A percentile compares a stretch with the other conserved stretches of the same genome.
These are phyloP conservation scores for Drosophila borborema DNA, from an alignment of 2,888 invertebrate species.

Conservation along the genomic window DNA sequence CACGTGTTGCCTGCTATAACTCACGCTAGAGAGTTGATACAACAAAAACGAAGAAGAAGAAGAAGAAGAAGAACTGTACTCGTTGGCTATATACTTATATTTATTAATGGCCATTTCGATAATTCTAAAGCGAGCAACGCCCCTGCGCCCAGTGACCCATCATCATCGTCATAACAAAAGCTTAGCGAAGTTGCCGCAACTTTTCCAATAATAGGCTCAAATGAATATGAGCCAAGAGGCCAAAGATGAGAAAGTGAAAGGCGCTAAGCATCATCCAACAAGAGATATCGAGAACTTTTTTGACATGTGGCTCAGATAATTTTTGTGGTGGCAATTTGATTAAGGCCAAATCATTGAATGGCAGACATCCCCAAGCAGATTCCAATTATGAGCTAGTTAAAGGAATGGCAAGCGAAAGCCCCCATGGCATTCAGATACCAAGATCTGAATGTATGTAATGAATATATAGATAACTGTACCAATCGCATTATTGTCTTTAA, in stretches of 20 bases:
- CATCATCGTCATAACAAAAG: conserved; percentile 75
- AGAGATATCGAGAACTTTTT: conserved; percentile 55
- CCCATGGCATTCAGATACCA: conserved; percentile 16
- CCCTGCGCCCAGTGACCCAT: conserved; percentile 52
- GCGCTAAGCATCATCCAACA: conserved; percentile 25
- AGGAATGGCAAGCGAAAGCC: conserved; percentile 40
- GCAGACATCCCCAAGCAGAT: conserved; percentile 19
- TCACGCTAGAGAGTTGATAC: conserved; percentile 59
- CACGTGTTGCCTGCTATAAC: conserved; percentile 60
- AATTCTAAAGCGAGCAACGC: conserved; percentile 59
- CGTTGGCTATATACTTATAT: conserved; percentile 57
- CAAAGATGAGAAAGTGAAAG: conserved; percentile 13
- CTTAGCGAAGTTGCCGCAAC: conserved; percentile 70
- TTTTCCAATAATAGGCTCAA: conserved; percentile 80
- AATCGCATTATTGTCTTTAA: neutral
- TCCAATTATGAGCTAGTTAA: conserved; percentile 47
- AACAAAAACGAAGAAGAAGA: conserved; percentile 39
- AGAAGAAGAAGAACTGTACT: conserved; percentile 38
- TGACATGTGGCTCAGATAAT: conserved; percentile 67
- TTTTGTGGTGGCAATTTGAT: conserved; percentile 59
- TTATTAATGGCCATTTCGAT: conserved; percentile 75
- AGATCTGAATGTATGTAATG: conserved; percentile 1
- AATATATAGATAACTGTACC: neutral
- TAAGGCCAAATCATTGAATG: conserved; percentile 54
- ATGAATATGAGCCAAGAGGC: conserved; percentile 62